A percentile compares a stretch with the other conserved stretches of the same genome.
phyloP scores from a whole-genome alignment of 1,140 invertebrate genomes.

The Megalopta genalis region DNA sequence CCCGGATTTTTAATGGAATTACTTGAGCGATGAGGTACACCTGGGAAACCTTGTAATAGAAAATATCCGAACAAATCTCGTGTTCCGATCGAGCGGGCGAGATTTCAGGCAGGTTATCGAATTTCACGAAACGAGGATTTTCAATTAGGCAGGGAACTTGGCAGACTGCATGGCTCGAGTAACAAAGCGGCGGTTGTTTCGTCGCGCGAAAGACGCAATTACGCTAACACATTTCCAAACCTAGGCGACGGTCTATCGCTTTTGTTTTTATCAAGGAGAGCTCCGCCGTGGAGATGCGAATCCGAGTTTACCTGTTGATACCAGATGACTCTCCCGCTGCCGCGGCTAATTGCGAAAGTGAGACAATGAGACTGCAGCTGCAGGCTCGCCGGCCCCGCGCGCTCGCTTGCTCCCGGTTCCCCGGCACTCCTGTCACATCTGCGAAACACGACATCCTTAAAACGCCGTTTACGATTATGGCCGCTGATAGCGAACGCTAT shows the following conservation, averaged over 20 bases:
- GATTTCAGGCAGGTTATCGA: constrained; percentile 18
- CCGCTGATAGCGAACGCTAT: constrained; percentile 39
- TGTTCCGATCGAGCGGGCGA: background rate
- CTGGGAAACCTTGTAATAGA: background rate
- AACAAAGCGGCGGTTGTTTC: constrained; percentile 31
- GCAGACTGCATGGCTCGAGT: background rate
- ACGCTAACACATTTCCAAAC: constrained; percentile 35
- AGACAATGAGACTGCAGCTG: constrained; percentile 62
- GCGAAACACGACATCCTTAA: constrained; percentile 55
- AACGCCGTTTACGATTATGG: constrained; percentile 67
- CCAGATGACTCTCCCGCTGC: constrained; percentile 44
- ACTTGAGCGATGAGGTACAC: background rate
- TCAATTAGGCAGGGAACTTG: constrained; percentile 43
- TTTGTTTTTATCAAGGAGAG: constrained; percentile 39
- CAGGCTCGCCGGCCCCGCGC: background rate
- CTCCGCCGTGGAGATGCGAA: background rate
- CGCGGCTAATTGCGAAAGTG: constrained; percentile 68
- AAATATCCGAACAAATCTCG: background rate
- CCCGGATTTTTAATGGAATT: background rate
- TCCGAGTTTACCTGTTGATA: constrained; percentile 58
- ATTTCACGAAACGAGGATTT: constrained; percentile 37
- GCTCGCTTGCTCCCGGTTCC: background rate
- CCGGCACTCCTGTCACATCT: constrained; percentile 24
- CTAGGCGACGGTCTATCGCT: background rate
- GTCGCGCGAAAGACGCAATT: constrained; percentile 38